Percentiles rank a stretch among this genome's conserved stretches.
phyloP scores from a whole-genome alignment of 2,113 vertebrate genomes.

The Actinemys pallida region DNA sequence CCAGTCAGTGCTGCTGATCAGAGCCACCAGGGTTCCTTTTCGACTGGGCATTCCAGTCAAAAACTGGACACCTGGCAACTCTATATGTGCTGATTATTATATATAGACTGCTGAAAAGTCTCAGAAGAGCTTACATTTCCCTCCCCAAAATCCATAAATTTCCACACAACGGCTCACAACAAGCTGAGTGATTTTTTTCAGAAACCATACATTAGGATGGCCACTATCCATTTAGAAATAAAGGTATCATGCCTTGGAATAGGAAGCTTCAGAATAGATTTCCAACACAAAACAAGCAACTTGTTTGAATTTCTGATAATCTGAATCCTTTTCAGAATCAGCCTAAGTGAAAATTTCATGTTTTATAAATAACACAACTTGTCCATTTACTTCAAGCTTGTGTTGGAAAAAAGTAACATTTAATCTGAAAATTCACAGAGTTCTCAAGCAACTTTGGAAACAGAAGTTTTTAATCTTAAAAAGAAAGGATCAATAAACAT shows the following conservation, averaged over 20 bases:
- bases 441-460: neutral
- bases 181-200: no score
- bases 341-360: neutral
- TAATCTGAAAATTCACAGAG: constrained; percentile 12
- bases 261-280: neutral
- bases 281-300: neutral
- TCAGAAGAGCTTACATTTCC: no score
- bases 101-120: no score
- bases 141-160: no score
- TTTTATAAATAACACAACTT: neutral
- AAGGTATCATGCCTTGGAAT: neutral
- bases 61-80: no score
- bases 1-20: no score
- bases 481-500: neutral
- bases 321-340: neutral
- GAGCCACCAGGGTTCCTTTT: no score
- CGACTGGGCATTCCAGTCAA: no score
- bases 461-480: neutral
- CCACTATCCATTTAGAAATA: neutral
- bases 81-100: no score
- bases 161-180: no score
- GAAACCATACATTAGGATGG: no score
- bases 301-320: neutral
- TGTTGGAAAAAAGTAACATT: neutral
- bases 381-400: neutral